A percentile compares a stretch with the other conserved stretches of the same genome.
These are phyloP conservation scores for Phoenicopterus ruber DNA, from an alignment of 2,113 vertebrate species.

Conservation along the genomic window DNA sequence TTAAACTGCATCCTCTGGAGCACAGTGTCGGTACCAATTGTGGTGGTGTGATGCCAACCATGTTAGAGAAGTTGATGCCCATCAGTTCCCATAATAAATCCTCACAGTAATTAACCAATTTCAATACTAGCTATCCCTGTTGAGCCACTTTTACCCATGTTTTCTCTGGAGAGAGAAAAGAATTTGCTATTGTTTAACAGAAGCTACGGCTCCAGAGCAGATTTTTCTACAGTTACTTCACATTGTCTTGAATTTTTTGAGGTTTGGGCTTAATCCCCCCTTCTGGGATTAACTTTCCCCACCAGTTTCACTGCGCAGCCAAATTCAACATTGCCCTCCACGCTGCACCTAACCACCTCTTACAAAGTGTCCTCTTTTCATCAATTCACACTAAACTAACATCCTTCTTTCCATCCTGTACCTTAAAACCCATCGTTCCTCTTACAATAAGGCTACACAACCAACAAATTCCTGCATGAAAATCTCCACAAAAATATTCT, in stretches of 20 bases:
- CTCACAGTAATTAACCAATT: neutral
- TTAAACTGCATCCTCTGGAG: neutral
- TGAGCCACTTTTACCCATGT: neutral
- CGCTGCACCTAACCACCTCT: neutral
- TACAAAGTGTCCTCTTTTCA: neutral
- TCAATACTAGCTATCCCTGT: neutral
- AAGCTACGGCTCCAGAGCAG: neutral
- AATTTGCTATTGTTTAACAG: neutral
- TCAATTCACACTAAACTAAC: neutral
- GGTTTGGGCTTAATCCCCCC: neutral
- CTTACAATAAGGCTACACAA: neutral
- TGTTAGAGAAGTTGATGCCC: neutral
- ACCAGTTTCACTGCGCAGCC: neutral
- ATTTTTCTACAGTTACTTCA: neutral
- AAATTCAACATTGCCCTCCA: neutral
- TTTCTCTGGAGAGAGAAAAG: neutral
- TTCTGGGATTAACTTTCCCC: neutral
- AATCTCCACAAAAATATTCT: neutral
- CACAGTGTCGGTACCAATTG: rapidly evolving
- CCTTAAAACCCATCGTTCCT: neutral
- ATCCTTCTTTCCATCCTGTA: neutral
- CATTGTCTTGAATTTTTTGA: neutral
- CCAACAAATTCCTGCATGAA: neutral
- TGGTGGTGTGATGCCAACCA: neutral
- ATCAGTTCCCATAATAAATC: neutral